phyloP scores from a whole-genome alignment of 2,888 invertebrate species.

The Drosophila putrida region DNA sequence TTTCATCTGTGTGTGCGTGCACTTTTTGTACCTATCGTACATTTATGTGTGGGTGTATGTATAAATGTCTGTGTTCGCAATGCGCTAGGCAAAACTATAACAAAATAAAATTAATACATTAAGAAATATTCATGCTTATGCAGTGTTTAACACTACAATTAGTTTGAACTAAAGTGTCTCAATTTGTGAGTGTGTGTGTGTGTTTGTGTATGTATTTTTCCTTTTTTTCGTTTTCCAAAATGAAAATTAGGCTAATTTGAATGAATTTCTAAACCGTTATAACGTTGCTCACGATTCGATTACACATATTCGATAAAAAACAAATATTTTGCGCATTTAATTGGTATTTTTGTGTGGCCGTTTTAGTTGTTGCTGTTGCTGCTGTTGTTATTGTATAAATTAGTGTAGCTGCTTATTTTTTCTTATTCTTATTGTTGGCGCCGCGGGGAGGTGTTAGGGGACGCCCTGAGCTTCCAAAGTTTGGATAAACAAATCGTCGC shows the following conservation, averaged over 20 bases:
- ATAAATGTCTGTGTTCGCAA: slow-evolving; percentile 35
- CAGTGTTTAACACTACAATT: slow-evolving; percentile 76
- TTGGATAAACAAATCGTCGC: slow-evolving; percentile 97
- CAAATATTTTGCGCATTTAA: slow-evolving; percentile 56
- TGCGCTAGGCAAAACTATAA: slow-evolving; percentile 66
- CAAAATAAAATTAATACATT: slow-evolving; percentile 76
- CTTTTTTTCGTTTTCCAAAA: slow-evolving; percentile 49
- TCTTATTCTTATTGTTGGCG: slow-evolving; percentile 97
- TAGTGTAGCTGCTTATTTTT: slow-evolving; percentile 89
- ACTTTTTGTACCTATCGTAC: slow-evolving; percentile 58
- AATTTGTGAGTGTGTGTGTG: slow-evolving; percentile 50
- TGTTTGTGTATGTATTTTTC: slow-evolving; percentile 38
- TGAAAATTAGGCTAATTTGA: slow-evolving; percentile 69
- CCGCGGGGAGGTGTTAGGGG: slow-evolving; percentile 99
- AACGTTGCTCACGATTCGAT: slow-evolving; percentile 78
- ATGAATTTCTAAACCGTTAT: slow-evolving; percentile 64
- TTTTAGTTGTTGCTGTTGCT: slow-evolving; percentile 32
- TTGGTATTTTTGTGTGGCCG: slow-evolving; percentile 51
- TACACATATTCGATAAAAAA: slow-evolving; percentile 76
- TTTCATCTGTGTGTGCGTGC: slow-evolving; percentile 50
- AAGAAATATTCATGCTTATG: slow-evolving; percentile 75
- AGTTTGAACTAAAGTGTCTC: slow-evolving; percentile 78
- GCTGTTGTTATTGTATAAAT: slow-evolving; percentile 34
- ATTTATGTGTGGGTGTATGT: slow-evolving; percentile 32
- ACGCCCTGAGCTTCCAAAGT: slow-evolving; percentile 96